Conservation (phyloP, 2,113 vertebrate genomes). For the Struthio camelus region DNA sequence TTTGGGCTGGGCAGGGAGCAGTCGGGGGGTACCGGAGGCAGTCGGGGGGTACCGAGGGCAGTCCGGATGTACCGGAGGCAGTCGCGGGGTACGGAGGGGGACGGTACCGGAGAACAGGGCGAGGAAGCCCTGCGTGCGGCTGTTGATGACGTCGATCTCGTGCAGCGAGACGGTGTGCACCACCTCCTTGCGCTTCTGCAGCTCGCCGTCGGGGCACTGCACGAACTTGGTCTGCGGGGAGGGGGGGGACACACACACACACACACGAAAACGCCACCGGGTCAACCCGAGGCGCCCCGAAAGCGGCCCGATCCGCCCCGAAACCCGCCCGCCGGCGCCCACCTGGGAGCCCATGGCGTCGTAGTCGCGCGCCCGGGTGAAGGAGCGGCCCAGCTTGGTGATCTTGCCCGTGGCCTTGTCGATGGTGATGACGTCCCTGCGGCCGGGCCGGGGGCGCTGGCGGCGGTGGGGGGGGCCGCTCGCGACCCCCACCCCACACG, state of each 20-base stretch:
- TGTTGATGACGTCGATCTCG: slow-evolving; percentile 96
- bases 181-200: slow-evolving; percentile 94
- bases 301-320: too few species aligned
- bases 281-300: too few species aligned
- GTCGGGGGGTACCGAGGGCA: neutral
- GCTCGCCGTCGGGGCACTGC: slow-evolving; percentile 93
- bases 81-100: neutral
- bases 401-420: slow-evolving; percentile 96
- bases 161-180: slow-evolving; percentile 93
- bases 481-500: too few species aligned
- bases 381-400: slow-evolving; percentile 90
- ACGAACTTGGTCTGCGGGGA: slow-evolving; percentile 89
- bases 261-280: too few species aligned
- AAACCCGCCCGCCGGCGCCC: too few species aligned
- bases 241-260: too few species aligned
- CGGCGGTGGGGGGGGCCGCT: neutral
- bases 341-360: slow-evolving; percentile 94
- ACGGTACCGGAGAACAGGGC: slow-evolving; percentile 88
- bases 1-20: neutral
- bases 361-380: slow-evolving; percentile 91
- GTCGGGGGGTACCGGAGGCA: neutral
- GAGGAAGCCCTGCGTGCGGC: slow-evolving; percentile 93
- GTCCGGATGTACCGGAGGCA: too few species aligned
- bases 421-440: slow-evolving; percentile 91
- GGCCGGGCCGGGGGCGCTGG: neutral